These are phyloP conservation scores for Eufriesea mexicana DNA, from an alignment of 1,140 invertebrate genomes.

Conservation along the genomic window DNA sequence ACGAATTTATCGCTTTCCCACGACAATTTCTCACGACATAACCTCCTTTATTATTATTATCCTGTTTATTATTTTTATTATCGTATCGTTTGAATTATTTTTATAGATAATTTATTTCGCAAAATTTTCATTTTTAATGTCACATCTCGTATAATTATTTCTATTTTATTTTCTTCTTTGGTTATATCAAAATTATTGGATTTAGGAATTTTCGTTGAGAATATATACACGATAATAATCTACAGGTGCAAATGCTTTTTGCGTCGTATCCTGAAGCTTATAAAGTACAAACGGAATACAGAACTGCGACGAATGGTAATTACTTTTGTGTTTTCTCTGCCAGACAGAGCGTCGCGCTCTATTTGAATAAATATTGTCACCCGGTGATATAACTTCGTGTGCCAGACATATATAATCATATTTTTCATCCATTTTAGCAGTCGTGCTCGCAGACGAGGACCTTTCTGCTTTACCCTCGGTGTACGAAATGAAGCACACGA, in stretches of 20 bases:
- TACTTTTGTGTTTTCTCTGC: slow-evolving; percentile 21
- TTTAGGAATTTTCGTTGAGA: slow-evolving; percentile 7
- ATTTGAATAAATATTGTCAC: slow-evolving; percentile 34
- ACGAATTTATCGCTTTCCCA: not conserved
- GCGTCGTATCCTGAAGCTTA: not conserved
- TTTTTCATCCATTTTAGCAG: not conserved
- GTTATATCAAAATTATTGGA: not conserved
- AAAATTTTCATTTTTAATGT: too few species aligned
- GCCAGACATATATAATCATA: not conserved
- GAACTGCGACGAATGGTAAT: slow-evolving; percentile 25
- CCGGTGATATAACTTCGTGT: not conserved
- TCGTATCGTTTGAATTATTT: not conserved
- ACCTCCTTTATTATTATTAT: not conserved
- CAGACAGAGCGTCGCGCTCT: not conserved
- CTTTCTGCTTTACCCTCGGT: not conserved
- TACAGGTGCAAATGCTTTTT: not conserved
- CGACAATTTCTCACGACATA: not conserved
- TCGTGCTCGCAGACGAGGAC: not conserved
- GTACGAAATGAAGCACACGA: not conserved
- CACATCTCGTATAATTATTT: too few species aligned
- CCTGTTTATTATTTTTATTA: too few species aligned
- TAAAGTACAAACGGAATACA: slow-evolving; percentile 31
- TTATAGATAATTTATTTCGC: too few species aligned
- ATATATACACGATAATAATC: not conserved
- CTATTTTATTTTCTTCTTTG: not conserved